Conservation (phyloP, 2,113 vertebrate species). For the Neodontobutis hainanensis region DNA sequence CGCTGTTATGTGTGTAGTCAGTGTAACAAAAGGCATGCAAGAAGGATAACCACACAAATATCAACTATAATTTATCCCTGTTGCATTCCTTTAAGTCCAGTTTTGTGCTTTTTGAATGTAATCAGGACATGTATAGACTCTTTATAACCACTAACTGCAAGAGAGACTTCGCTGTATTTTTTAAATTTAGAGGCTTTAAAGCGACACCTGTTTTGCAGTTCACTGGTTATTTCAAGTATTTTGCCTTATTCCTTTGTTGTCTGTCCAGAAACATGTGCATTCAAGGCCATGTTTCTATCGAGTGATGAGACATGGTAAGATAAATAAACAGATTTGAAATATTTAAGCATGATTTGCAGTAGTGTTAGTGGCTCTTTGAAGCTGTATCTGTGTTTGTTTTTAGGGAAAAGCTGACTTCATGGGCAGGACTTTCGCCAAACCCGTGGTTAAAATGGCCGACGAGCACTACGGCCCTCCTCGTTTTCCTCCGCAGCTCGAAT, state of each 20-base stretch:
- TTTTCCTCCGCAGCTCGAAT: slow-evolving; percentile 94
- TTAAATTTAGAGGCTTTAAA: not conserved
- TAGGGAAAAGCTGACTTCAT: slow-evolving; percentile 98
- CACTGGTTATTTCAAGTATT: slow-evolving; percentile 67
- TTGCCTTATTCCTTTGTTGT: slow-evolving; percentile 23
- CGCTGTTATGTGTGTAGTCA: slow-evolving; percentile 53
- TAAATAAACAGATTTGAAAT: slow-evolving; percentile 29
- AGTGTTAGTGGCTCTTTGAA: not conserved
- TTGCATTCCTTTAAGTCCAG: slow-evolving; percentile 72
- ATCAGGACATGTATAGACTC: slow-evolving; percentile 20
- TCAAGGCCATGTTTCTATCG: slow-evolving; percentile 64
- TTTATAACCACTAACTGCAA: slow-evolving; percentile 77
- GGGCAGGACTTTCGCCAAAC: slow-evolving; percentile 95
- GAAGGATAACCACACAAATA: slow-evolving; percentile 56
- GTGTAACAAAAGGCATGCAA: slow-evolving; percentile 71
- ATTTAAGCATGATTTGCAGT: slow-evolving; percentile 6
- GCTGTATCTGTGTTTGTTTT: not conserved
- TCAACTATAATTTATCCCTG: slow-evolving; percentile 56
- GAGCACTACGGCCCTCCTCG: slow-evolving; percentile 90
- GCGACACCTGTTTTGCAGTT: slow-evolving; percentile 72
- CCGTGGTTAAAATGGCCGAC: slow-evolving; percentile 92
- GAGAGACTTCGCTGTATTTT: slow-evolving; percentile 49
- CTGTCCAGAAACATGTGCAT: slow-evolving; percentile 66
- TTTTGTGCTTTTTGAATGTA: slow-evolving; percentile 63
- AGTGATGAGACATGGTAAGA: slow-evolving; percentile 8